Conservation (phyloP, 2,113 vertebrate genomes). For the Dryoscopus gambensis region DNA sequence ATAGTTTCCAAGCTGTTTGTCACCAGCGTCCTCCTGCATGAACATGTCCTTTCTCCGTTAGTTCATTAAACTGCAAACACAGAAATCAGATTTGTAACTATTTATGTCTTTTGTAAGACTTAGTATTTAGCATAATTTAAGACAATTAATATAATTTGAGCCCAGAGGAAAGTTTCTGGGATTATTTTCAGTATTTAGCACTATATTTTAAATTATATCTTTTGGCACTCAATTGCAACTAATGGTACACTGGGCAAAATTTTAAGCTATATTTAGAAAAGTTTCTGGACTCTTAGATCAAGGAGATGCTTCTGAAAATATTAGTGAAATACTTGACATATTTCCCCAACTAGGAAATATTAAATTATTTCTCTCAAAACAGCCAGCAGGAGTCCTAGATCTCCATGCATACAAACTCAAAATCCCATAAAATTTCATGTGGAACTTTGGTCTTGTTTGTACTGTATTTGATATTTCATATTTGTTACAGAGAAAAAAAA, state of each 20-base stretch:
- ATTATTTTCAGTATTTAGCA: background rate
- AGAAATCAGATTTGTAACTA: background rate
- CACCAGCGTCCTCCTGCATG: background rate
- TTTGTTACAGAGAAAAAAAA: background rate
- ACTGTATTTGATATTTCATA: background rate
- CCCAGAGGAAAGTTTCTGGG: background rate
- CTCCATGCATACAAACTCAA: background rate
- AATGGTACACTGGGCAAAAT: background rate
- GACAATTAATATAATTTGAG: background rate
- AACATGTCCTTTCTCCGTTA: background rate
- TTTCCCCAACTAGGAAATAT: background rate
- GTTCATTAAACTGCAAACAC: background rate
- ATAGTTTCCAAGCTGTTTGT: background rate
- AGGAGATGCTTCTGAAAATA: background rate
- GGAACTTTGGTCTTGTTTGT: background rate
- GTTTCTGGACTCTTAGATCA: background rate
- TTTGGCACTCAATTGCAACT: background rate
- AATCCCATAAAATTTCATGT: background rate
- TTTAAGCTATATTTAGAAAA: background rate
- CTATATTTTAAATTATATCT: background rate
- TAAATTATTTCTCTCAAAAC: background rate
- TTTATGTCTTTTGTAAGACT: background rate
- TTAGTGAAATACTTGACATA: background rate
- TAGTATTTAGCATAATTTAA: background rate
- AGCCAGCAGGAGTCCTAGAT: background rate